These are phyloP conservation scores for Pagrus major DNA, from an alignment of 2,113 vertebrate species.

Conservation along the genomic window DNA sequence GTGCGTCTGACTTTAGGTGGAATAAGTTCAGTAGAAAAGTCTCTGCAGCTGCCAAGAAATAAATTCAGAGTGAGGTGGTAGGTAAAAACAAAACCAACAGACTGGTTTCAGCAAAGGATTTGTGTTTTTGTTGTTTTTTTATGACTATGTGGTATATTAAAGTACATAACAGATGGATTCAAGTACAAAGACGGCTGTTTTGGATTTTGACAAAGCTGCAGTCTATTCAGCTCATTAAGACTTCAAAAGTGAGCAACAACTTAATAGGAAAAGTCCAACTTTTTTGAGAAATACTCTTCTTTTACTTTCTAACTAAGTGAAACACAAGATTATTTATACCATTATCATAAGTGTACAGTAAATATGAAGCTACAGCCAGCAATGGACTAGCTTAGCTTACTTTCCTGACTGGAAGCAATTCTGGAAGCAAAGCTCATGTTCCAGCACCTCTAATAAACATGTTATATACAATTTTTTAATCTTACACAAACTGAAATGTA, in stretches of 20 bases:
- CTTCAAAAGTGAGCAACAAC: not conserved
- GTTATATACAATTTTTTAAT: no score
- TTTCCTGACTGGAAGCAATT: no score
- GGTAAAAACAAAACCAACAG: conserved; percentile 2
- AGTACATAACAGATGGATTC: not conserved
- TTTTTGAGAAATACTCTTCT: not conserved
- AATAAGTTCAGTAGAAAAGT: not conserved
- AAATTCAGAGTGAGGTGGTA: not conserved
- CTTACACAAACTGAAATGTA: no score
- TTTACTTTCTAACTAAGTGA: no score
- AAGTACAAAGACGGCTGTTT: not conserved
- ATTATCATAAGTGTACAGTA: no score
- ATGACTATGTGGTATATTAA: not conserved
- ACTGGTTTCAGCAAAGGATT: not conserved
- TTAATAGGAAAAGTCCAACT: not conserved
- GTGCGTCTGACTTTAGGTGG: not conserved
- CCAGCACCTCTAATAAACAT: no score
- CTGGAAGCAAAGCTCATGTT: no score
- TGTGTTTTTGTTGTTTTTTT: not conserved
- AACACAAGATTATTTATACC: no score
- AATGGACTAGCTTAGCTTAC: no score
- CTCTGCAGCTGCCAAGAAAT: not conserved
- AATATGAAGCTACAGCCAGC: no score
- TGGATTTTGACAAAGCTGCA: not conserved
- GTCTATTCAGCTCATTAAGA: not conserved